Conservation (phyloP, 2,888 invertebrate species). For the Mesorhabditis belari region DNA sequence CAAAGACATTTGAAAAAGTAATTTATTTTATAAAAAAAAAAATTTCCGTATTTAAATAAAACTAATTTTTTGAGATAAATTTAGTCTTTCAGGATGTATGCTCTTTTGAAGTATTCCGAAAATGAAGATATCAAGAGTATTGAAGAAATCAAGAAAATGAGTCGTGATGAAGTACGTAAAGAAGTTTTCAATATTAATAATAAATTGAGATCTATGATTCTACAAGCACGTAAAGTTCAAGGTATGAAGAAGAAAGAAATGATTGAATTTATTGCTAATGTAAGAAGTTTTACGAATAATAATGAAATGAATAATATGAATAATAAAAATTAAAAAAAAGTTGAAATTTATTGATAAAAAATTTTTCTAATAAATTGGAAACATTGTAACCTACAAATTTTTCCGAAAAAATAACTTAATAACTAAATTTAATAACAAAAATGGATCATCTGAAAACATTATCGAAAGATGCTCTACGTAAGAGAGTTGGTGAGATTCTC, state of each 20-base stretch:
- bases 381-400: constrained; percentile 5
- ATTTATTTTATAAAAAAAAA: too few relatives aligned
- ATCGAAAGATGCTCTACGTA: constrained; percentile 13
- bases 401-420: constrained; percentile 21
- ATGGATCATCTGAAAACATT: constrained; percentile 7
- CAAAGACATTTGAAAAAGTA: too few relatives aligned
- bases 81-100: constrained; percentile 5
- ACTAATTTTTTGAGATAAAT: constrained; percentile 11
- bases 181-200: constrained; percentile 12
- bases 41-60: constrained; percentile 12
- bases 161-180: constrained; percentile 17
- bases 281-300: constrained; percentile 5
- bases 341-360: constrained; percentile 8
- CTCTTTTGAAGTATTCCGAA: constrained; percentile 10
- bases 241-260: constrained; percentile 18
- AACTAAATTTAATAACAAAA: constrained; percentile 14
- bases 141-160: constrained; percentile 15
- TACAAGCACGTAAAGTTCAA: constrained; percentile 12
- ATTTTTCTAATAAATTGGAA: constrained; percentile 15
- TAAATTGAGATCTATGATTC: constrained; percentile 14
- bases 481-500: constrained; percentile 8
- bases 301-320: too few relatives aligned
- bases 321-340: too few relatives aligned
- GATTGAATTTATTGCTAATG: constrained; percentile 15
- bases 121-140: too few relatives aligned